Evolutionary conservation across 2,797 vertebrate species (phyloP).

Genomic region (Hemibagrus guttatus): DNA sequence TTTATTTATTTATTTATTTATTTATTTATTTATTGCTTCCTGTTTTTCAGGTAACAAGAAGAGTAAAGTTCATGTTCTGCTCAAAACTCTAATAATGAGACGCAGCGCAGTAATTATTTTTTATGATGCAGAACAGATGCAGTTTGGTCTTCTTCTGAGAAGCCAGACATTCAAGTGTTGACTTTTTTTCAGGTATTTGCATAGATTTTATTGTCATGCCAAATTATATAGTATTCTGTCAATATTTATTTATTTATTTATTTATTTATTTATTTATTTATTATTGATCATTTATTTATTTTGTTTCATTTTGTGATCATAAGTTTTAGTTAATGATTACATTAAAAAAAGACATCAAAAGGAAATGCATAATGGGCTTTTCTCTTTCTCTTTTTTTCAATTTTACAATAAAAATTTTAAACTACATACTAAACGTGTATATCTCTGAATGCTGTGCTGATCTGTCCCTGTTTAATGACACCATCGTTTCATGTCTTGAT

Average conservation of each 20-base stretch:
- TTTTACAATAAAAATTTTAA: constrained; percentile 88
- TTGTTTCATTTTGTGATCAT: constrained; percentile 47
- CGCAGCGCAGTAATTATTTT: constrained; percentile 69
- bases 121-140: constrained; percentile 58
- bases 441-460: background rate
- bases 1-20: background rate
- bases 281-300: constrained; percentile 22
- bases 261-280: constrained; percentile 60
- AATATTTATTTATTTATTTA: constrained; percentile 58
- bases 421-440: constrained; percentile 64
- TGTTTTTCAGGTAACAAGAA: constrained; percentile 36
- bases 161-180: constrained; percentile 78
- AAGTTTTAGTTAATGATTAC: constrained; percentile 71
- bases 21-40: background rate
- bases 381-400: constrained; percentile 87
- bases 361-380: constrained; percentile 82
- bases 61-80: constrained; percentile 67
- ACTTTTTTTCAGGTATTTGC: constrained; percentile 79
- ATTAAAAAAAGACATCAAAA: constrained; percentile 80
- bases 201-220: constrained; percentile 73
- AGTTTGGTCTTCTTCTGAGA: constrained; percentile 70
- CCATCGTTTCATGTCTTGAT: background rate
- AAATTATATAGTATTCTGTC: constrained; percentile 75
- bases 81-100: constrained; percentile 75
- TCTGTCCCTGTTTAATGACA: background rate